Evolutionary conservation across 2,888 invertebrate species (phyloP).

Genomic region (Drosophila anomalata): DNA sequence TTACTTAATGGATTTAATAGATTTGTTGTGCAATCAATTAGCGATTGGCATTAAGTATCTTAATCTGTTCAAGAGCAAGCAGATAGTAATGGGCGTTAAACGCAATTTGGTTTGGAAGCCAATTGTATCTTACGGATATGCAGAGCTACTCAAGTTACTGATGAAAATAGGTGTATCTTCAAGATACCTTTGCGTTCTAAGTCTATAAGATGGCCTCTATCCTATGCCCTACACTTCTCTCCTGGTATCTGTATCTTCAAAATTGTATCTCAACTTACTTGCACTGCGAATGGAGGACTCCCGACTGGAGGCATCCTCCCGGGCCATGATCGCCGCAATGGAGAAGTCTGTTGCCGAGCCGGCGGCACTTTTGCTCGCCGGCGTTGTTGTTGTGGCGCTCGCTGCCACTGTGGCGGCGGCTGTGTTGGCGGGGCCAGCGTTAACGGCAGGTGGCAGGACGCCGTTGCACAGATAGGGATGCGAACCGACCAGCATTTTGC

Average conservation of each 20-base stretch:
- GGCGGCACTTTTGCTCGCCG: conserved; percentile 80
- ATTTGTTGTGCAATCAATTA: conserved; percentile 52
- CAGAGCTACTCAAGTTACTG: neutral
- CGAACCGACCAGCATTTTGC: conserved; percentile 80
- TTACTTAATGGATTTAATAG: conserved; percentile 41
- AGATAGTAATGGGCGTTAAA: neutral
- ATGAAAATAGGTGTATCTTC: neutral
- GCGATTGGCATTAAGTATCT: conserved; percentile 22
- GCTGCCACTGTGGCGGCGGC: conserved; percentile 87
- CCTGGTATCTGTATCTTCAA: neutral
- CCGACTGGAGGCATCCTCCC: conserved; percentile 85
- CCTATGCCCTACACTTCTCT: neutral
- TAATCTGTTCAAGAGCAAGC: neutral
- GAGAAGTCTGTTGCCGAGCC: conserved; percentile 94
- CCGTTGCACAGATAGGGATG: conserved; percentile 81
- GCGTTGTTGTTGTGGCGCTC: conserved; percentile 60
- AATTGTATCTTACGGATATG: neutral
- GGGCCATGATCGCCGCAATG: conserved; percentile 96
- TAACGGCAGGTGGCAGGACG: conserved; percentile 59
- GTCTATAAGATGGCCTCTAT: neutral
- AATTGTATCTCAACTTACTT: conserved; percentile 72
- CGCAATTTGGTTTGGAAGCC: neutral
- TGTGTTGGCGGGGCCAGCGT: conserved; percentile 63
- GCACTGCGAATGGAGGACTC: conserved; percentile 82
- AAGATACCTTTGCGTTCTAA: neutral